phyloP scores from a whole-genome alignment of 1,140 invertebrate species.

The Hylaeus anthracinus region DNA sequence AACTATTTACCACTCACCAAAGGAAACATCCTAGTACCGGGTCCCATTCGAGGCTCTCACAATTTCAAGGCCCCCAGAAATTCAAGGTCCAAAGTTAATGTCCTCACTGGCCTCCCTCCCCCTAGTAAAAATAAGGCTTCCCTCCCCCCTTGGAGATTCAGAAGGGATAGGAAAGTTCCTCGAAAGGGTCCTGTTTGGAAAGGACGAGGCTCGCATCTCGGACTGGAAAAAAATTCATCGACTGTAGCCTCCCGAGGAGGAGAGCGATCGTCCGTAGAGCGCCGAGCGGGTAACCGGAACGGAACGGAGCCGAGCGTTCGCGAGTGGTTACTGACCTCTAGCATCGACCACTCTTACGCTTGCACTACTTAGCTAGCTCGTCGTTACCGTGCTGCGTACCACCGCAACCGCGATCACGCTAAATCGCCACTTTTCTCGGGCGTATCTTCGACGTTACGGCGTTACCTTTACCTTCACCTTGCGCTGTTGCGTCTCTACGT shows the following conservation, averaged over 20 bases:
- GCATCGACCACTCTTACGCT: conserved; percentile 79
- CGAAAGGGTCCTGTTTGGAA: not conserved
- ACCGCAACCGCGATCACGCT: conserved; percentile 38
- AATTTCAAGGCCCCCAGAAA: too few relatives aligned
- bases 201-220: not conserved
- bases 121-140: too few relatives aligned
- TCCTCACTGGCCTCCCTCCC: too few relatives aligned
- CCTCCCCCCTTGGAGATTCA: too few relatives aligned
- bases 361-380: conserved; percentile 81
- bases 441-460: conserved; percentile 43
- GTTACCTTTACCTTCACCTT: conserved; percentile 78
- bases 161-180: too few relatives aligned
- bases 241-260: conserved; percentile 22
- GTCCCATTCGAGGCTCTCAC: too few relatives aligned
- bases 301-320: conserved; percentile 63
- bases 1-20: too few relatives aligned
- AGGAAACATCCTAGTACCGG: too few relatives aligned
- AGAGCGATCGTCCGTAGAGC: conserved; percentile 54
- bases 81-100: too few relatives aligned
- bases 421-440: conserved; percentile 61
- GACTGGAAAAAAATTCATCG: conserved; percentile 1
- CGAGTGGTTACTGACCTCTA: conserved; percentile 80
- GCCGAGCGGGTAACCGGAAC: conserved; percentile 78
- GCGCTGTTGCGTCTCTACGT: conserved; percentile 32
- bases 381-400: conserved; percentile 54